A percentile compares a stretch with the other conserved stretches of the same genome.
phyloP scores from a whole-genome alignment of 2,888 invertebrate species.

The Thelaira solivaga region DNA sequence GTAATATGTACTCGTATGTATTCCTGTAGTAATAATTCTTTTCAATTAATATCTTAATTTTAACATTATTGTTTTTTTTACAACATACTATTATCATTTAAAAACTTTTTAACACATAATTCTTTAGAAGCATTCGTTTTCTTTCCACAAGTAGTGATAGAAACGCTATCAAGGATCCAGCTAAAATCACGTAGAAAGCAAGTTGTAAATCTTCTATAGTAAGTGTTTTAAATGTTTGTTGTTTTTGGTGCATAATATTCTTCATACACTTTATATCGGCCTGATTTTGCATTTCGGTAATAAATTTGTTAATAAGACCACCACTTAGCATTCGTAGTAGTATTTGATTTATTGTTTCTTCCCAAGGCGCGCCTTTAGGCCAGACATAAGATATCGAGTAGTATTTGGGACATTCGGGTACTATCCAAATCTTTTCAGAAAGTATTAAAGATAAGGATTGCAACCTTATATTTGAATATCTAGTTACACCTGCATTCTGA shows the following conservation, averaged over 20 bases:
- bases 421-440: constrained; percentile 69
- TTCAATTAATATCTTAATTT: too few relatives aligned
- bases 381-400: constrained; percentile 76
- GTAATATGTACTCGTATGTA: too few relatives aligned
- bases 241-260: constrained; percentile 52
- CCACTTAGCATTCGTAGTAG: constrained; percentile 70
- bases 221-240: constrained; percentile 68
- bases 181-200: constrained; percentile 74
- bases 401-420: constrained; percentile 76
- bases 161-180: constrained; percentile 69
- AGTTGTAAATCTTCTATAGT: constrained; percentile 74
- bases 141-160: constrained; percentile 66
- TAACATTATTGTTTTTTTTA: too few relatives aligned
- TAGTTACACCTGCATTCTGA: constrained; percentile 72
- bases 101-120: too few relatives aligned
- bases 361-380: constrained; percentile 74
- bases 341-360: constrained; percentile 71
- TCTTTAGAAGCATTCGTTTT: not conserved
- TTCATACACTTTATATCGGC: constrained; percentile 65
- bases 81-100: too few relatives aligned
- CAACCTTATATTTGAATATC: constrained; percentile 71
- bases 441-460: constrained; percentile 70
- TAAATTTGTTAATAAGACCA: constrained; percentile 76
- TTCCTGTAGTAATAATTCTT: too few relatives aligned
- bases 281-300: constrained; percentile 69